Base-by-base conservation (phyloP, 2,113 vertebrate species). In the Proterorhinus semilunaris region DNA sequence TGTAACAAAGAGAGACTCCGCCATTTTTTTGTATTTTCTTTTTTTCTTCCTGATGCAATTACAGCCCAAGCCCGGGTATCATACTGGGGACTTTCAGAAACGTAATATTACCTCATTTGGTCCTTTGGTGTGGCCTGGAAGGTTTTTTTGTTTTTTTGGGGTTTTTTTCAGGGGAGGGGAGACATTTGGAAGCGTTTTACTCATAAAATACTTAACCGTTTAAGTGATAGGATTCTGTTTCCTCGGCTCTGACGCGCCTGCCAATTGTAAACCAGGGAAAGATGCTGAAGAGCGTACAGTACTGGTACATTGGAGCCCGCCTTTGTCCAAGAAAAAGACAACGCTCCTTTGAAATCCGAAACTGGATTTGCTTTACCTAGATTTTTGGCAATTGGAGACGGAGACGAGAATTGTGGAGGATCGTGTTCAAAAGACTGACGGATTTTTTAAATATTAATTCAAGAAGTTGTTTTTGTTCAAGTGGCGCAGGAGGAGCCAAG, bases 181-280 rank as follows among this genome's bases (percentile, higher is more conserved):
- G 95, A 96, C 95, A 98, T 96, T 98, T 97, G 95, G 95, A 98
- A 96, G 92, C 94, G 88, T 96, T 98, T 98, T 97, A 92, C 94
- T 95, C 92, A 93, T 95, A 94, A 95, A 96, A 93, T 94, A 92
- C 93, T 96, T 96, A 96, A 94, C 93, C 94, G 88, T 96, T 96
- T 94, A 95, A 95, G 93, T 94, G 95, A 96, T 95, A 94, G 86
- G 92, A 94, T 97, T 93, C 90, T 85, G 93, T 95, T 95, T 94
- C 93, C 91, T 90, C 68, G 79, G 79, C n/a, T 86, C 77, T 72
- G 80, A 85, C 80, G 91, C 90, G 88, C 77, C 54, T 84, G 85
- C 83, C 81, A 87, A 85, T 85, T 85, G 72, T 82, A 82, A 74
- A 72, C 80, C 75, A 77, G 67, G 72, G 71, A 84, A 82, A 80